A percentile compares a stretch with the other conserved stretches of the same genome.
Conservation (phyloP, 2,113 vertebrate species). For the Morone chrysops region DNA sequence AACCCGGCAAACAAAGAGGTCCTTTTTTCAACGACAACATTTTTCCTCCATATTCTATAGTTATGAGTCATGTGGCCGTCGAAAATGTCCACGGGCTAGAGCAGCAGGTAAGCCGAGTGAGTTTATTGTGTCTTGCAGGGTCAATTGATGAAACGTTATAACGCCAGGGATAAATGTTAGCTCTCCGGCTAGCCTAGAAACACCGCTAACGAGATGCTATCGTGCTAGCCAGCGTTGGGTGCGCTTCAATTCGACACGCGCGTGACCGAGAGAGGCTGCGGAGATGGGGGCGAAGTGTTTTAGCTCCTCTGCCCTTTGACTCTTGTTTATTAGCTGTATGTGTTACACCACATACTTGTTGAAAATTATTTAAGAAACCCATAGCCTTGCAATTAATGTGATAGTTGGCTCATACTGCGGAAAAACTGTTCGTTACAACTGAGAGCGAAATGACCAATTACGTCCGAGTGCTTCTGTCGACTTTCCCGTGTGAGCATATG, state of each 20-base stretch:
- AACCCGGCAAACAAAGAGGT: constrained; percentile 85
- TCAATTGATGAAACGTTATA: not conserved
- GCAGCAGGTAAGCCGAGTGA: constrained; percentile 90
- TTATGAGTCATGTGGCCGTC: constrained; percentile 99
- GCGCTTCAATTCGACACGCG: constrained; percentile 21
- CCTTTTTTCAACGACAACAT: constrained; percentile 81
- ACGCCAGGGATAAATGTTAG: constrained; percentile 48
- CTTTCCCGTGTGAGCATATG: not conserved
- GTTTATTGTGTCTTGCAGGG: constrained; percentile 8
- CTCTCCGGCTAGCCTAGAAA: constrained; percentile 59
- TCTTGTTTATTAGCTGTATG: not conserved
- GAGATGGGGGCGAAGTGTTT: not conserved
- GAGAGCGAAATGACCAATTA: not conserved
- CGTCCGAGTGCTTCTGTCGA: not conserved
- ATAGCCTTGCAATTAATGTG: not conserved
- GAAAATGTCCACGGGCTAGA: constrained; percentile 97
- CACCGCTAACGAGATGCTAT: constrained; percentile 69
- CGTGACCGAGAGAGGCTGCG: not conserved
- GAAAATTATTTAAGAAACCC: no score
- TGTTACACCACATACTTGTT: accelerated
- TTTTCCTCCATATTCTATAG: constrained; percentile 90
- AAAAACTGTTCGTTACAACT: not conserved
- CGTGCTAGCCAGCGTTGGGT: constrained; percentile 58
- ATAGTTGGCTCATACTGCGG: accelerated
- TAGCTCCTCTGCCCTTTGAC: accelerated